These are phyloP conservation scores for Dusona sp. DNA, from an alignment of 2,888 invertebrate genomes.

Conservation along the genomic window DNA sequence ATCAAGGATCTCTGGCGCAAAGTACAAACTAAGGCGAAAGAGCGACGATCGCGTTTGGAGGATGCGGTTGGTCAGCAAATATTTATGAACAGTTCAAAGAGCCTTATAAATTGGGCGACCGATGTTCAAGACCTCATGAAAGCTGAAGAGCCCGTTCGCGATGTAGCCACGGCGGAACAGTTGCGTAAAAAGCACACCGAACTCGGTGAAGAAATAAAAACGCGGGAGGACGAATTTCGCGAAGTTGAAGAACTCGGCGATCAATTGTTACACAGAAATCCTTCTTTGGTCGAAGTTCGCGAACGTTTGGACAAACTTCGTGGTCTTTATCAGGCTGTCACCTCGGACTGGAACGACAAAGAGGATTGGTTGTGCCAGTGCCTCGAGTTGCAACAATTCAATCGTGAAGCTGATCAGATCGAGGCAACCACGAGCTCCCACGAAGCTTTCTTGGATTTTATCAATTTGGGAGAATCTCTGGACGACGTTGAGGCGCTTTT, in stretches of 20 bases:
- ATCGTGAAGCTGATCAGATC: slow-evolving; percentile 98
- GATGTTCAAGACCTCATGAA: slow-evolving; percentile 92
- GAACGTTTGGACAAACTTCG: slow-evolving; percentile 90
- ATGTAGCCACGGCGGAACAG: slow-evolving; percentile 96
- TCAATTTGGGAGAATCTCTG: slow-evolving; percentile 93
- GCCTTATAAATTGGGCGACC: slow-evolving; percentile 92
- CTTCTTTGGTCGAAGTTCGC: slow-evolving; percentile 90
- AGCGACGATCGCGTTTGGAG: slow-evolving; percentile 93
- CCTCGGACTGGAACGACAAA: slow-evolving; percentile 91
- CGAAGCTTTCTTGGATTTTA: slow-evolving; percentile 96
- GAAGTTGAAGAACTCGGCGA: slow-evolving; percentile 93
- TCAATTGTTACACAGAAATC: slow-evolving; percentile 91
- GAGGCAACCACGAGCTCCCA: slow-evolving; percentile 98
- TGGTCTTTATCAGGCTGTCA: slow-evolving; percentile 91
- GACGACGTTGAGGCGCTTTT: slow-evolving; percentile 96
- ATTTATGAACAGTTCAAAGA: slow-evolving; percentile 94
- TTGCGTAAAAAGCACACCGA: slow-evolving; percentile 96
- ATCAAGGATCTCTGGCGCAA: slow-evolving; percentile 95
- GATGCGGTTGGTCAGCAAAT: slow-evolving; percentile 98
- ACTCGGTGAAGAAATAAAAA: slow-evolving; percentile 94
- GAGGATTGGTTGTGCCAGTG: slow-evolving; percentile 94
- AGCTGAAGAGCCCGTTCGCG: slow-evolving; percentile 92
- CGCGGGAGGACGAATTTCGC: slow-evolving; percentile 94
- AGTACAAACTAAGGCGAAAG: slow-evolving; percentile 93
- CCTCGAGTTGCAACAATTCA: slow-evolving; percentile 95